Evolutionary conservation across 1,140 invertebrate species (phyloP).

Genomic region (Drosophila truncata): DNA sequence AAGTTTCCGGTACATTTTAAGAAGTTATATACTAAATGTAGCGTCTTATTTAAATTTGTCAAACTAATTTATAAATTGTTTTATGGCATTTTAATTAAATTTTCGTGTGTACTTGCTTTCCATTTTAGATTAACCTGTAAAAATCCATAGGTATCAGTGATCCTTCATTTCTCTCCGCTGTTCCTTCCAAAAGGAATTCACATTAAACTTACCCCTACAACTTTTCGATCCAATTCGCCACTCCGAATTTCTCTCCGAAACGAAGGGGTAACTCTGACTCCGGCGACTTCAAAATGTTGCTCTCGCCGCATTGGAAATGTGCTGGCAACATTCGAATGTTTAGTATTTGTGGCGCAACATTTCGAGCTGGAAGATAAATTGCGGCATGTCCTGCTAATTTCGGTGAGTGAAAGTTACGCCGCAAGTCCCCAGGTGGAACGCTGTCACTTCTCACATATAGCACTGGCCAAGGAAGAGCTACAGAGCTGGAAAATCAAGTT

Average conservation of each 20-base stretch:
- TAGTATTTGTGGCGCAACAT: conserved; percentile 26
- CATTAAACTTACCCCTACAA: conserved; percentile 5
- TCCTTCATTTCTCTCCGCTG: background rate
- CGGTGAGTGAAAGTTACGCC: conserved; percentile 38
- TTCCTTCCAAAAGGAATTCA: background rate
- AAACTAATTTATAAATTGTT: background rate
- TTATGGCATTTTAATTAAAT: background rate
- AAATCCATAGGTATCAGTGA: background rate
- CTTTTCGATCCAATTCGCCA: conserved; percentile 13
- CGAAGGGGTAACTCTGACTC: conserved; percentile 9
- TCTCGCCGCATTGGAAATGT: conserved; percentile 20
- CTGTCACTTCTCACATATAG: conserved; percentile 41
- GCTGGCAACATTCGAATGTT: conserved; percentile 38
- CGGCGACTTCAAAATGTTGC: conserved; percentile 6
- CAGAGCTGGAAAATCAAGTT: conserved; percentile 45
- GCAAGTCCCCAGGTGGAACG: conserved; percentile 16
- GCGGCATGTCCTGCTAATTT: conserved; percentile 39
- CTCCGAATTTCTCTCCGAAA: conserved; percentile 37
- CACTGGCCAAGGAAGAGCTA: conserved; percentile 6
- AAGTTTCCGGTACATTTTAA: no score
- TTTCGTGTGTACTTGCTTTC: no score
- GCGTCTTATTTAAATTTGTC: no score
- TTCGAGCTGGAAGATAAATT: conserved; percentile 25
- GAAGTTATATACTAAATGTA: no score
- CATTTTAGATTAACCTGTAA: background rate